phyloP scores from a whole-genome alignment of 2,113 vertebrate genomes.

The Pachyramphus minor region DNA sequence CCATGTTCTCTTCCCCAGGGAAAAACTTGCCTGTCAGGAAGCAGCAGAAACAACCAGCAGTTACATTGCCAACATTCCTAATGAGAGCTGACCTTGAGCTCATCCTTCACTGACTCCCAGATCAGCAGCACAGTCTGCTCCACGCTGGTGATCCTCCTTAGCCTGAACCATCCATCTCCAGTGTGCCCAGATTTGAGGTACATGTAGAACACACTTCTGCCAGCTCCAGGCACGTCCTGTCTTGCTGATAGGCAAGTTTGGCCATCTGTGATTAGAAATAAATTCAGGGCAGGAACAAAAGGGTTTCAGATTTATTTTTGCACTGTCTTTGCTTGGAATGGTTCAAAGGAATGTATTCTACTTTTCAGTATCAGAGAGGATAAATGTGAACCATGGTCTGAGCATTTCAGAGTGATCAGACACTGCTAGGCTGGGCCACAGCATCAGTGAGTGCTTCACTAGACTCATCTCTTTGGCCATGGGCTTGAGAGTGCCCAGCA shows the following conservation, averaged over 20 bases:
- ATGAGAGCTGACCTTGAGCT: not conserved
- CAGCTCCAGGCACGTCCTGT: not conserved
- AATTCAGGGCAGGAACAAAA: not conserved
- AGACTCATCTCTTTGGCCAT: not conserved
- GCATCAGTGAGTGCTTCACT: not conserved
- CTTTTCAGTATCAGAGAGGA: not conserved
- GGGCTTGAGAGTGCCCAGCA: not conserved
- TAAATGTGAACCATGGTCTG: not conserved
- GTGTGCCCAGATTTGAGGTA: not conserved
- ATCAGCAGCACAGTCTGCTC: not conserved
- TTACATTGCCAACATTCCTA: not conserved
- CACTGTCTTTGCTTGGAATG: not conserved
- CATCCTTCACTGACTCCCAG: not conserved
- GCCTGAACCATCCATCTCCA: not conserved
- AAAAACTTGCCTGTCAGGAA: not conserved
- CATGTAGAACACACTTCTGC: not conserved
- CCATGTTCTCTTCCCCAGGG: not conserved
- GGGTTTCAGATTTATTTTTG: not conserved
- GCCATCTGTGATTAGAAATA: not conserved
- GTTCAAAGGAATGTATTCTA: not conserved
- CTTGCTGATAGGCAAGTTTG: not conserved
- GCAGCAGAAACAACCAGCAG: not conserved
- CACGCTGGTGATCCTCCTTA: not conserved
- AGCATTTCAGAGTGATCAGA: not conserved
- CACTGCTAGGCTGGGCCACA: not conserved